Base-by-base conservation (phyloP, 2,888 invertebrate genomes). In the Timandra comae region DNA sequence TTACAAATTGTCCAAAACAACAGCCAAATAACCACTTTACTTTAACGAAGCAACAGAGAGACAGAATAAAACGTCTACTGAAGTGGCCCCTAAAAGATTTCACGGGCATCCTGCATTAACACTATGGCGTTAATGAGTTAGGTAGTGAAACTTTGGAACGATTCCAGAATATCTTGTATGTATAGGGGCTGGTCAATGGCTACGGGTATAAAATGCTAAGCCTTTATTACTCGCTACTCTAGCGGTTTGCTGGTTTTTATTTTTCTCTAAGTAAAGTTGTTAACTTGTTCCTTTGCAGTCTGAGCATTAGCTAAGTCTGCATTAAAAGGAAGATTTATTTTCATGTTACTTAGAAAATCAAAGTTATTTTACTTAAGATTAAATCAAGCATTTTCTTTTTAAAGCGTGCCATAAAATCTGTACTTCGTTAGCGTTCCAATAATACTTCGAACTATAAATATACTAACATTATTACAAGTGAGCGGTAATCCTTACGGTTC, bases 71-170 rank as follows among this genome's bases (percentile, higher is more conserved):
- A 75, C 62, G 62, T 50, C 57, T 52, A 59, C 49, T 65, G 68
- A 54, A 77, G 78, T 66, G 58, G 61, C 57, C 70, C 68, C 64
- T 66, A 66, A 75, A 72, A 76, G 64, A 73, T 70, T 82, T 80
- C 77, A 80, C 65, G 73, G 81, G 62, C 75, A 70, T 71, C 64
- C 65, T 44, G 69, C 64, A 72, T 78, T 78, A 79, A 78, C 80
- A 75, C 73, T 61, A 69, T 62, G 56, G 48, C 63, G 58, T 52
- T 82, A 82, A 82, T 77, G 77, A 81, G 72, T 69, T 51, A 59
- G 61, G 61, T 53, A 73, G 71, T 63, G 70, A 69, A 72, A 74
- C 72, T 72, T 79, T 82, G 81, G 82, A 79, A 51, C 55, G 37
- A 46, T 63, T 78, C 81, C 80, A 81, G 73, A 52, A 51, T 59